Conservation (phyloP, 1,140 invertebrate genomes). For the Tyrophagus putrescentiae region DNA sequence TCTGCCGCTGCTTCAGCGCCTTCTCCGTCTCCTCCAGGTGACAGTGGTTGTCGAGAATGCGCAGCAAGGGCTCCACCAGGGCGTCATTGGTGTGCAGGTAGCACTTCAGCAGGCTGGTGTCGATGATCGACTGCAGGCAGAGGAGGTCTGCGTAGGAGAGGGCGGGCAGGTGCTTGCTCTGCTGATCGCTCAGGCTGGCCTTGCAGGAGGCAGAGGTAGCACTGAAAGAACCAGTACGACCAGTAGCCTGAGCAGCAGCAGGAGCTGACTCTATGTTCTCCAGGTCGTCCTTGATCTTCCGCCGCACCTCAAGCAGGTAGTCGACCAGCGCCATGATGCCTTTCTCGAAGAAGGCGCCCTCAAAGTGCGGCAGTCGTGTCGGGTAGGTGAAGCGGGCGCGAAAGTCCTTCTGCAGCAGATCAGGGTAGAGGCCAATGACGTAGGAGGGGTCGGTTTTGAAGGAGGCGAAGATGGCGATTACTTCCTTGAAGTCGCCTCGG, state of each 20-base stretch:
- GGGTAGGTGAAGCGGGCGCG: constrained; percentile 43
- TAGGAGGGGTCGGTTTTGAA: constrained; percentile 79
- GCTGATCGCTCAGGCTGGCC: too few species aligned
- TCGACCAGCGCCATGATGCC: constrained; percentile 74
- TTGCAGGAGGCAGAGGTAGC: too few species aligned
- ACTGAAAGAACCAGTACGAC: too few species aligned
- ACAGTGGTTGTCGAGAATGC: constrained; percentile 74
- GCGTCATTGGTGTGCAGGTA: constrained; percentile 91
- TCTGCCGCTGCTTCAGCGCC: constrained; percentile 66
- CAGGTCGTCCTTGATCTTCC: constrained; percentile 3
- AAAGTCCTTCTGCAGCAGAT: constrained; percentile 55
- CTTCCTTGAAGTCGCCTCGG: constrained; percentile 66
- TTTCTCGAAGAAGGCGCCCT: constrained; percentile 67
- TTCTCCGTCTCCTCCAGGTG: constrained; percentile 84
- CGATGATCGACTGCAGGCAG: constrained; percentile 76
- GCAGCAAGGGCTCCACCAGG: constrained; percentile 68
- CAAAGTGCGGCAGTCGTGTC: constrained; percentile 46
- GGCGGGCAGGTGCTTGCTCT: not conserved
- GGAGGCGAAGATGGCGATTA: constrained; percentile 77
- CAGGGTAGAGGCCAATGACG: constrained; percentile 83
- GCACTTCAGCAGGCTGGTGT: constrained; percentile 88
- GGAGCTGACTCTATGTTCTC: not conserved
- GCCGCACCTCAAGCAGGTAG: constrained; percentile 61
- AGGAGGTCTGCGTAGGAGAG: not conserved
- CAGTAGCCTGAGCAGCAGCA: not conserved